These are phyloP conservation scores for Stenolophus ochropezus DNA, from an alignment of 2,888 invertebrate species.

Conservation along the genomic window DNA sequence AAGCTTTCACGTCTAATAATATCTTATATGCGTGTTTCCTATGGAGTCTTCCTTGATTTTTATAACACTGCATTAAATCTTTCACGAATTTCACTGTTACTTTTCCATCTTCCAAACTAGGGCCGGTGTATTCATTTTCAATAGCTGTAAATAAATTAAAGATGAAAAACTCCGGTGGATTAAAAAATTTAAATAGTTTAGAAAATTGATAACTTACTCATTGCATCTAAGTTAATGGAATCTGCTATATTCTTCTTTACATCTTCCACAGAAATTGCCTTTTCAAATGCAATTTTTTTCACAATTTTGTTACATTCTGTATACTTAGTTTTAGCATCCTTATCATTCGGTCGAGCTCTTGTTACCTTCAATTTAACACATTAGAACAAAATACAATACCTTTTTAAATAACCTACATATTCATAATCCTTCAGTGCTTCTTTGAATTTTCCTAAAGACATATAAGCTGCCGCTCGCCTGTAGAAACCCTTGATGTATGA, in stretches of 20 bases:
- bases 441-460: conserved; percentile 98
- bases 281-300: conserved; percentile 95
- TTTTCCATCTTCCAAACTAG: conserved; percentile 89
- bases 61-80: conserved; percentile 92
- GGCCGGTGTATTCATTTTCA: conserved; percentile 96
- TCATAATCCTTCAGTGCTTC: conserved; percentile 97
- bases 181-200: conserved; percentile 31
- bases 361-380: conserved; percentile 79
- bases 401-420: conserved; percentile 80
- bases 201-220: conserved; percentile 80
- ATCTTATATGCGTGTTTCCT: conserved; percentile 99
- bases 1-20: conserved; percentile 90
- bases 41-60: conserved; percentile 94
- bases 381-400: conserved; percentile 10
- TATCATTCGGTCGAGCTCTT: conserved; percentile 93
- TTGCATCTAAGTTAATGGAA: conserved; percentile 90
- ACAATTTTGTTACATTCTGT: conserved; percentile 97
- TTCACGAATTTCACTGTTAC: conserved; percentile 93
- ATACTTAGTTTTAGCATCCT: conserved; percentile 94
- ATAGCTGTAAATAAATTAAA: conserved; percentile 78
- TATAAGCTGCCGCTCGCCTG: conserved; percentile 95
- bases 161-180: too few species aligned
- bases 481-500: conserved; percentile 97
- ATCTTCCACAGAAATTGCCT: conserved; percentile 96
- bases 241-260: conserved; percentile 91